These are phyloP conservation scores for Philaethria dido DNA, from an alignment of 2,888 invertebrate genomes.

Conservation along the genomic window DNA sequence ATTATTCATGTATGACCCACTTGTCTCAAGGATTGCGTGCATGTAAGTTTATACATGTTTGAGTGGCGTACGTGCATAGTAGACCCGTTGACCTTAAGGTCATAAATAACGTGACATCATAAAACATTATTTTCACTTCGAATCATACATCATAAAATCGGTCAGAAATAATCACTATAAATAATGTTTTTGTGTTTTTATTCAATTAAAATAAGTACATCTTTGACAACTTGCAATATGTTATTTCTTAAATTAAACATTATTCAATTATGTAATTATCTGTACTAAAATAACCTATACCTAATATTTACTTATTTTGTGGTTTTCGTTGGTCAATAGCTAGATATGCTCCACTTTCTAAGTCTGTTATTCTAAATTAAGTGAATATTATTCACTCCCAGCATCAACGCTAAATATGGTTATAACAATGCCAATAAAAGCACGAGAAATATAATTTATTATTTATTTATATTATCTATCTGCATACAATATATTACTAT, in stretches of 20 bases:
- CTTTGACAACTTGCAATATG: neutral
- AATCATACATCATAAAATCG: neutral
- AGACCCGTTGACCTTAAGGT: slow-evolving; percentile 6
- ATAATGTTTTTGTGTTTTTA: neutral
- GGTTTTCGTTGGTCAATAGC: no score
- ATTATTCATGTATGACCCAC: slow-evolving; percentile 39
- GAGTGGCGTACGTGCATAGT: slow-evolving; percentile 46
- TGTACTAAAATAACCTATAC: no score
- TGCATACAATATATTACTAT: no score
- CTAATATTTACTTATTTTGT: no score
- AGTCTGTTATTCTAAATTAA: no score
- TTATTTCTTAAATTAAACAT: neutral
- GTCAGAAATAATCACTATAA: neutral
- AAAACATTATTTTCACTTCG: slow-evolving; percentile 10
- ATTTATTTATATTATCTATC: no score
- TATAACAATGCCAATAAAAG: no score
- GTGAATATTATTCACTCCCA: no score
- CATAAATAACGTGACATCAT: neutral
- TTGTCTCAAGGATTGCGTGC: slow-evolving; percentile 46
- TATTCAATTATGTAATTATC: no score
- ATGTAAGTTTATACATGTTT: slow-evolving; percentile 52
- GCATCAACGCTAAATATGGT: no score
- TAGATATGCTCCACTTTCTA: no score
- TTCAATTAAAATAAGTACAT: neutral
- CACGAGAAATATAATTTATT: no score